phyloP scores from a whole-genome alignment of 2,113 vertebrate genomes.

The Oriolus oriolus region DNA sequence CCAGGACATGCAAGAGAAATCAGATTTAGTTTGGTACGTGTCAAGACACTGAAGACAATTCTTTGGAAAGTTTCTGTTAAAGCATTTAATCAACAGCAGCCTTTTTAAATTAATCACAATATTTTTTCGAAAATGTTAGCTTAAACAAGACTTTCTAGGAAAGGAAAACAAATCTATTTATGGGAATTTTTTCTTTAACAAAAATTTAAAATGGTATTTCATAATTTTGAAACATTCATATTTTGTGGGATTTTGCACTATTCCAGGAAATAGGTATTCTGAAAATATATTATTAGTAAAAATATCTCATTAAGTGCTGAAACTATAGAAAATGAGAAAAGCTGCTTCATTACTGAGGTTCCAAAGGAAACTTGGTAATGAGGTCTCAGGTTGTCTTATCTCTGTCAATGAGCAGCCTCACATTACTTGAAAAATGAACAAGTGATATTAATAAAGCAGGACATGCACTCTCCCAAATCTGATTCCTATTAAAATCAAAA shows the following conservation, averaged over 20 bases:
- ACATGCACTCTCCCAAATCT: neutral
- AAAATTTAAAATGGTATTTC: neutral
- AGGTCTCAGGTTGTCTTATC: neutral
- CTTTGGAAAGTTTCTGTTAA: neutral
- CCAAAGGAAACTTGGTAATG: neutral
- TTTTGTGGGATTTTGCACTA: neutral
- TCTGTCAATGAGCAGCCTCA: neutral
- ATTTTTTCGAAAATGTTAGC: neutral
- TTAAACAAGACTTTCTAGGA: neutral
- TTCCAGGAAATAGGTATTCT: neutral
- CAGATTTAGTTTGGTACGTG: neutral
- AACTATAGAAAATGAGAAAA: neutral
- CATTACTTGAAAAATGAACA: neutral
- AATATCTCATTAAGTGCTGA: neutral
- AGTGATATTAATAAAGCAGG: neutral
- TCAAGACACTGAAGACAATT: neutral
- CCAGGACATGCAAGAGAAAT: neutral
- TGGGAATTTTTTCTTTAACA: neutral
- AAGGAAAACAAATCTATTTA: neutral
- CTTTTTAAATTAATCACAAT: neutral
- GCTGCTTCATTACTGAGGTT: neutral
- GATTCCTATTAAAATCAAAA: neutral
- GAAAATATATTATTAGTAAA: neutral
- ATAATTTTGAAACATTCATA: neutral
- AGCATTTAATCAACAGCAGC: neutral